These are phyloP conservation scores for Fringilla coelebs DNA, from an alignment of 2,797 vertebrate species.

Conservation along the genomic window DNA sequence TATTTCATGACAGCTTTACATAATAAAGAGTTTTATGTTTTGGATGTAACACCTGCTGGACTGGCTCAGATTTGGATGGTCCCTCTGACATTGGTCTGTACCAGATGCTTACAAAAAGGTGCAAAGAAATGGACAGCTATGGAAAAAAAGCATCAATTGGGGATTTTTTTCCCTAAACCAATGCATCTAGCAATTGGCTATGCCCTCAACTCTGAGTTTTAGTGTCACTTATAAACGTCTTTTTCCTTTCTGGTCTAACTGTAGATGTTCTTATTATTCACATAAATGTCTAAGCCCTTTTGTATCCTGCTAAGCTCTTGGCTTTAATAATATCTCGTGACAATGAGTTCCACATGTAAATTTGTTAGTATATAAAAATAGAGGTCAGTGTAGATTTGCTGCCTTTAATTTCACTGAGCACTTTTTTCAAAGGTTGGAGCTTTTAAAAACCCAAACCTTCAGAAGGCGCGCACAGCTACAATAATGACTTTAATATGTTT, in stretches of 20 bases:
- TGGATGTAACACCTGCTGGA: slow-evolving; percentile 40
- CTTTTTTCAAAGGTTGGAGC: slow-evolving; percentile 16
- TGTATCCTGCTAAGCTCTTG: slow-evolving; percentile 53
- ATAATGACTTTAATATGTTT: slow-evolving; percentile 58
- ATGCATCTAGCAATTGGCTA: neutral
- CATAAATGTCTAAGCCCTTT: slow-evolving; percentile 44
- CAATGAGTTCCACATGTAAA: slow-evolving; percentile 62
- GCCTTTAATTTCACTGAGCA: slow-evolving; percentile 28
- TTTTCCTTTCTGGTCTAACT: slow-evolving; percentile 24
- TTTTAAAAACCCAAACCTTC: neutral
- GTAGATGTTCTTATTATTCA: slow-evolving; percentile 55
- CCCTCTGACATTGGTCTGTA: neutral
- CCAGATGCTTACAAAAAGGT: neutral
- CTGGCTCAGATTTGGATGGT: neutral
- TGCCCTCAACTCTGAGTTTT: neutral
- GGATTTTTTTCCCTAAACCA: neutral
- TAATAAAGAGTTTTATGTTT: slow-evolving; percentile 8
- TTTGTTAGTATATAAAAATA: slow-evolving; percentile 43
- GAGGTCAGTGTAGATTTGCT: slow-evolving; percentile 29
- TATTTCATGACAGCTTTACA: slow-evolving; percentile 30
- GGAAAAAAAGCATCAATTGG: neutral
- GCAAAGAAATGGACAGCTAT: neutral
- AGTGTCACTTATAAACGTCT: slow-evolving; percentile 33
- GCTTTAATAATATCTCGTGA: slow-evolving; percentile 41
- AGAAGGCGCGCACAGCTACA: neutral